phyloP scores from a whole-genome alignment of 2,888 invertebrate genomes.

The Tryphoninae sp. region DNA sequence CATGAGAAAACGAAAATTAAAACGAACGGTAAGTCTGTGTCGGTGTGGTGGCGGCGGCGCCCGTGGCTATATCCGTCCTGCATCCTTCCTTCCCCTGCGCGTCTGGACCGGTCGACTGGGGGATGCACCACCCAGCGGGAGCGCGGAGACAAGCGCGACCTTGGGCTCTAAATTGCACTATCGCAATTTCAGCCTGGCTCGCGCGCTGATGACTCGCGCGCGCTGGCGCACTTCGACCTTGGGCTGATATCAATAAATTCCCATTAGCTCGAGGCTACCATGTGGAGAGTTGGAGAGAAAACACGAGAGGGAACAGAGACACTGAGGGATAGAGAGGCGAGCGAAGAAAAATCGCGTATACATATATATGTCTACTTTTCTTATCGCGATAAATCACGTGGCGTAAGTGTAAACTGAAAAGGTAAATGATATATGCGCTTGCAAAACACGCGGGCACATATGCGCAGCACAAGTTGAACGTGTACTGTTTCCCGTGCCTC shows the following conservation, averaged over 20 bases:
- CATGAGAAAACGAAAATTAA: constrained; percentile 37
- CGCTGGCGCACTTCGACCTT: constrained; percentile 59
- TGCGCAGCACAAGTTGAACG: constrained; percentile 11
- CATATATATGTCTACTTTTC: constrained; percentile 39
- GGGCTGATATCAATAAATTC: constrained; percentile 63
- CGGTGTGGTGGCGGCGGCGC: constrained; percentile 44
- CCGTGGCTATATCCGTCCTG: constrained; percentile 45
- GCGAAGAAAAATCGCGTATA: constrained; percentile 22
- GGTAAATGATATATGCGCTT: constrained; percentile 58
- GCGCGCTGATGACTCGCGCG: constrained; percentile 37
- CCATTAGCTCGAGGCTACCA: constrained; percentile 60
- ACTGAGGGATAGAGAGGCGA: neutral
- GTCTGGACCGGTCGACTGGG: neutral
- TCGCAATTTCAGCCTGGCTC: constrained; percentile 53
- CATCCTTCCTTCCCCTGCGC: constrained; percentile 20
- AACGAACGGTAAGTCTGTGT: constrained; percentile 32
- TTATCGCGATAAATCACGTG: constrained; percentile 61
- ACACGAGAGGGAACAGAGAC: constrained; percentile 7
- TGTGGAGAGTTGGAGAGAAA: constrained; percentile 21
- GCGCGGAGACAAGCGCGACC: constrained; percentile 48
- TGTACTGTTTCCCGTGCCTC: constrained; percentile 28
- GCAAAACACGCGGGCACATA: constrained; percentile 35
- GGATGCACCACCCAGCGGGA: constrained; percentile 46
- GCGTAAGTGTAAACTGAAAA: constrained; percentile 61
- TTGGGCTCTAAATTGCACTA: constrained; percentile 59